phyloP scores from a whole-genome alignment of 2,113 vertebrate genomes.

The Hippocampus zosterae region DNA sequence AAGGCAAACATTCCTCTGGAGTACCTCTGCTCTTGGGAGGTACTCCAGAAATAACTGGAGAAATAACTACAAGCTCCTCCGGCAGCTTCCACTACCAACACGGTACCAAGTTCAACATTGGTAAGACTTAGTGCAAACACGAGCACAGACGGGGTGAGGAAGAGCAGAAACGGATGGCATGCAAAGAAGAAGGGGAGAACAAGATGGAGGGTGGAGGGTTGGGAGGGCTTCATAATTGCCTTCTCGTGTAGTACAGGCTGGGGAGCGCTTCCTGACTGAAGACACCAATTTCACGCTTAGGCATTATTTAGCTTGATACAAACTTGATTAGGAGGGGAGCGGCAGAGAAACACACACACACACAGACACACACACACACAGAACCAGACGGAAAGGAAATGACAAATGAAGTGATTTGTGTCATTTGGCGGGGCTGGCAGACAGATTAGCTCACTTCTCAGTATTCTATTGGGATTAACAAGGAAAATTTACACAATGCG shows the following conservation, averaged over 20 bases:
- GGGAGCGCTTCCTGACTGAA: constrained; percentile 68
- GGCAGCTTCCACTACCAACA: constrained; percentile 27
- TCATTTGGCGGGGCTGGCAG: constrained; percentile 56
- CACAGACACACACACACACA: constrained; percentile 1
- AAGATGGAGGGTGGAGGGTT: constrained; percentile 23
- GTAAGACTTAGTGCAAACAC: constrained; percentile 4
- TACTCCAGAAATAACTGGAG: constrained; percentile 70
- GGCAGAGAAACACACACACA: background rate
- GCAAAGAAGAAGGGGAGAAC: background rate
- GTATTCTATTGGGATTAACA: constrained; percentile 60
- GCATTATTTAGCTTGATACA: constrained; percentile 76
- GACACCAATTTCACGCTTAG: constrained; percentile 71
- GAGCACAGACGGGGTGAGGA: constrained; percentile 2
- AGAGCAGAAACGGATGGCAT: background rate
- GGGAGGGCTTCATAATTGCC: constrained; percentile 53
- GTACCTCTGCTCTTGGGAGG: constrained; percentile 57
- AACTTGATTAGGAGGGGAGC: constrained; percentile 68
- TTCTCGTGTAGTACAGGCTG: constrained; percentile 71
- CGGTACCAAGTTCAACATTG: constrained; percentile 22
- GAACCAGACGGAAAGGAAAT: constrained; percentile 23
- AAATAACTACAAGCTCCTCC: constrained; percentile 58
- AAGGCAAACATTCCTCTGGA: constrained; percentile 61
- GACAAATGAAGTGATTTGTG: constrained; percentile 61
- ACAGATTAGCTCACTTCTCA: constrained; percentile 71
- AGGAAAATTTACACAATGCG: constrained; percentile 38